Evolutionary conservation across 64 coral and sea anemone genomes (phyloP), one percentile per base, ranked within the genome.

Genomic region (Montipora sp.): DNA sequence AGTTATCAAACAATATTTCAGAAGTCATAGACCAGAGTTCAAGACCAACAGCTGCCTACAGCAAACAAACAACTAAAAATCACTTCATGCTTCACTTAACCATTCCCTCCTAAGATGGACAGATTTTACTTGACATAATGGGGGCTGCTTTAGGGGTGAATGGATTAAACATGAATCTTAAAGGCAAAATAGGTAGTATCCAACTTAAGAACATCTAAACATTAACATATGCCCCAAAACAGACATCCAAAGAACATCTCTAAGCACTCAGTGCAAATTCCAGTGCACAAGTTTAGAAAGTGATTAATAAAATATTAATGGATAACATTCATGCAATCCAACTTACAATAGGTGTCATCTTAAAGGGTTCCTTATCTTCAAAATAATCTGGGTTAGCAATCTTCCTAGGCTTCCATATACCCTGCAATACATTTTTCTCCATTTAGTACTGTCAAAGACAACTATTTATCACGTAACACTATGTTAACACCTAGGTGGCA

Each of bases 1-100:
- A 92, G 51, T 99, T 99, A 23, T 99, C 98, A 89, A 99, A 99
- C n/a, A 99, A 88, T n/a, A 99, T 99, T 21, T 99, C 92, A 59
- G 95, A 84, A 44, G 98, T 99, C 98, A 99, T 99, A 4, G 98
- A 99, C 98, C 98, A 99, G 19, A 99, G 89, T 76, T 99, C 98
- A 27, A 99, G 72, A 71, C 98, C 98, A 94, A 99, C 44, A 16
- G 94, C 98, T 80, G 77, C 94, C 98, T 99, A 75, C 20, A 94
- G 87, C 4, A 79, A n/a, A 93, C 7, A 46, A 92, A 90, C 11
- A 44, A 89, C 11, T 8, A 36, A 36, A 36, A 36, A 36, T 36
- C 53, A 36, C 1, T 36, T 36, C 36, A 36, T 36, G 36, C 36
- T 36, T 36, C 36, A 36, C 36, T 36, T 36, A 36, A 36, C 36